These are phyloP conservation scores for Rallus limicola DNA, from an alignment of 2,113 vertebrate genomes.

Conservation along the genomic window DNA sequence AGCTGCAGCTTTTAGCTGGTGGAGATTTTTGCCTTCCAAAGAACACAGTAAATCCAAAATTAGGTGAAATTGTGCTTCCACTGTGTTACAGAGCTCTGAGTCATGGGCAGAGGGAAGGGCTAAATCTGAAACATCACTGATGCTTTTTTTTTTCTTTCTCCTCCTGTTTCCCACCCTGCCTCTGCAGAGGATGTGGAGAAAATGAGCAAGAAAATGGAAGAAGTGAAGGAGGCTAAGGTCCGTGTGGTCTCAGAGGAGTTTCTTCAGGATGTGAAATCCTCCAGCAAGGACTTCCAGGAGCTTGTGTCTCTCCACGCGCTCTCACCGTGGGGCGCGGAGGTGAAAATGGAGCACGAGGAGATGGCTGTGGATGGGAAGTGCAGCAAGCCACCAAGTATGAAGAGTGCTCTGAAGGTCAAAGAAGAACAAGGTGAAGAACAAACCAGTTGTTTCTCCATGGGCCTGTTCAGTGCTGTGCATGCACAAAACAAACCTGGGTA, in stretches of 20 bases:
- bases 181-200: slow-evolving; percentile 93
- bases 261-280: slow-evolving; percentile 84
- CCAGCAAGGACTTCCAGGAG: slow-evolving; percentile 86
- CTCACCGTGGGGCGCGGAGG: slow-evolving; percentile 91
- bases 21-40: not conserved
- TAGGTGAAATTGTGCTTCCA: not conserved
- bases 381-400: slow-evolving; percentile 70
- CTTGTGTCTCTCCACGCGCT: slow-evolving; percentile 85
- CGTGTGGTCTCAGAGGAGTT: slow-evolving; percentile 90
- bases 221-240: slow-evolving; percentile 86
- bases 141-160: not conserved
- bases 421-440: slow-evolving; percentile 87
- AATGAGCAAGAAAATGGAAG: slow-evolving; percentile 97
- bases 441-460: not conserved
- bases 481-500: not conserved
- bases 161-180: not conserved
- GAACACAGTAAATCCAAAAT: not conserved
- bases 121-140: not conserved
- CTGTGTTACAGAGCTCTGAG: not conserved
- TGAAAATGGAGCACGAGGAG: slow-evolving; percentile 81
- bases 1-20: not conserved
- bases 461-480: not conserved
- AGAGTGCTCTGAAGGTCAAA: slow-evolving; percentile 87
- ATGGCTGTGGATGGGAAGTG: slow-evolving; percentile 79
- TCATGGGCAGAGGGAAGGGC: not conserved